Base-by-base conservation (phyloP, 2,888 invertebrate genomes). In the Tetragonisca angustula region DNA sequence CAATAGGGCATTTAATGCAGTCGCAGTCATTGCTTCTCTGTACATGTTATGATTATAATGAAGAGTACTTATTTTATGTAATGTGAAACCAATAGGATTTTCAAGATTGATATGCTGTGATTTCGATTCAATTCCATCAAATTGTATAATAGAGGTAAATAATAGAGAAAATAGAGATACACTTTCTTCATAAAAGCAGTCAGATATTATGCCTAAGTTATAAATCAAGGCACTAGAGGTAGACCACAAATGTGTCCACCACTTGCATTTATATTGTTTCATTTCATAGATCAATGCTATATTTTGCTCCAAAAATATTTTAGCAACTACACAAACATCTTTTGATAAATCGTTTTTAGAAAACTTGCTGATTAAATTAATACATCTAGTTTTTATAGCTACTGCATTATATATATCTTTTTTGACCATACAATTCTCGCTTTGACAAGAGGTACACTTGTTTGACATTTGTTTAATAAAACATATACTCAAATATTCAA, bases 1-100 rank as follows among this genome's bases (percentile, higher is more conserved):
- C 17, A 93, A 67, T 27, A 94, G 72, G 24, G 88, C 92, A 79
- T 91, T 90, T 52, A 94, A 88, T 15, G 93, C 92, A 24, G 90
- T 81, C 0, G 81, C 83, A 2, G 87, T 89, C 90, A 92, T 88
- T 4, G 94, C 93, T 86, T 93, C 89, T 54, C 88, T 87, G 50
- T 90, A 93, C 70, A 90, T 85, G 21, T 81, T 84, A 49, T 85
- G 65, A 17, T 80, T 86, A 50, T 88, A 89, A 77, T 91, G 89
- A 52, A 90, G 83, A 59, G 73, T 80, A 24, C 89, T 88, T 15
- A 94, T 65, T 84, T 90, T 87, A 32, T 91, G 87, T 3, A 94
- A 81, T 0, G 86, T 68, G 2, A 77, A 54, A 49, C 72, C 65
- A 75, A 90, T 19, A 61, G 91, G 88, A 70, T 89, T 87, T 36